Percentiles rank a stretch among this genome's conserved stretches.
Evolutionary conservation across 37 sponge, comb jelly and placozoan species (phyloP).

Genomic region (Hormiphora californensis): DNA sequence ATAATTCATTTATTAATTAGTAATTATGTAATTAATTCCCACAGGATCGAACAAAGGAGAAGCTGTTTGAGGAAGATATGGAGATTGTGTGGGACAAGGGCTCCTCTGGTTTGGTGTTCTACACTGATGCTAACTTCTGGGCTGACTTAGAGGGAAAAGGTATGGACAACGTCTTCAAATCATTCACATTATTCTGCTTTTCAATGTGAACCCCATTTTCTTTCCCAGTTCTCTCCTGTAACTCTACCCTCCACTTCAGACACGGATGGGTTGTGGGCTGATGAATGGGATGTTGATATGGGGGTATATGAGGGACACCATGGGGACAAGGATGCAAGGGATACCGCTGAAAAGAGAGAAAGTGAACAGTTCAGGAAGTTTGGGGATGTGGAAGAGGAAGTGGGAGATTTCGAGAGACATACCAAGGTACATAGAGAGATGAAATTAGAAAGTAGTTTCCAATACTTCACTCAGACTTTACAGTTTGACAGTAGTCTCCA

Average conservation of each 20-base stretch:
- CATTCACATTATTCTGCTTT: too few relatives aligned
- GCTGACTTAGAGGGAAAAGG: constrained; percentile 71
- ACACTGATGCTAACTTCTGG: constrained; percentile 89
- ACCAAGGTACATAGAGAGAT: constrained; percentile 62
- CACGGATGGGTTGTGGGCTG: constrained; percentile 70
- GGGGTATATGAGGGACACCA: constrained; percentile 70
- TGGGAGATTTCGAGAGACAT: constrained; percentile 65
- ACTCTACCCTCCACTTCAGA: constrained; percentile 59
- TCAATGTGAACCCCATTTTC: too few relatives aligned
- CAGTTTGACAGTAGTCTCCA: too few relatives aligned
- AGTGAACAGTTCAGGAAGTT: constrained; percentile 61
- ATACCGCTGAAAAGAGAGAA: constrained; percentile 64
- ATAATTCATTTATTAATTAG: too few relatives aligned
- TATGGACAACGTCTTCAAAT: too few relatives aligned
- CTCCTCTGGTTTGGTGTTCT: constrained; percentile 86
- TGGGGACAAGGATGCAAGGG: constrained; percentile 71
- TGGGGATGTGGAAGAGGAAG: constrained; percentile 54
- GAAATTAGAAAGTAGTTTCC: background rate
- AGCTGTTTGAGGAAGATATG: constrained; percentile 81
- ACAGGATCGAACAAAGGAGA: constrained; percentile 71
- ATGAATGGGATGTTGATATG: constrained; percentile 88
- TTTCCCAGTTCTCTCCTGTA: background rate
- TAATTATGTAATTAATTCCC: too few relatives aligned
- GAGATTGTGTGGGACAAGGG: constrained; percentile 95
- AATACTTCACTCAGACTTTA: background rate